Evolutionary conservation across 2,888 invertebrate species (phyloP).

Genomic region (Rhyacophila evoluta): DNA sequence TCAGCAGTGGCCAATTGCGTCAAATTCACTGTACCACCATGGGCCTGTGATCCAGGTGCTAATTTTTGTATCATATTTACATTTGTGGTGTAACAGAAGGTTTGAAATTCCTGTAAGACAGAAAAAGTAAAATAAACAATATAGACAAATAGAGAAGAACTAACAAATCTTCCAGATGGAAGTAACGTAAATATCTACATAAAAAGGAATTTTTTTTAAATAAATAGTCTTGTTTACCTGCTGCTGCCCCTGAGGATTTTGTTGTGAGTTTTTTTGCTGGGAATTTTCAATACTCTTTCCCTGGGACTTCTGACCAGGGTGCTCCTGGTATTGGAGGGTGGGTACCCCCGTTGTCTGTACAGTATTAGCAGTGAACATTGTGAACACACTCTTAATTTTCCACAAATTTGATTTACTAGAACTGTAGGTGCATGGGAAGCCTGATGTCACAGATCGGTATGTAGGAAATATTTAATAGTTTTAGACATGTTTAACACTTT

Average conservation of each 20-base stretch:
- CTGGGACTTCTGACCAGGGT: constrained; percentile 72
- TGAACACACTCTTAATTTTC: constrained; percentile 63
- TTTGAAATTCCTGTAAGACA: constrained; percentile 72
- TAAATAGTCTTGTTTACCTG: constrained; percentile 29
- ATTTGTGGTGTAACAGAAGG: constrained; percentile 77
- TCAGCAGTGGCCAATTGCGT: constrained; percentile 66
- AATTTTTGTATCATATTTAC: constrained; percentile 78
- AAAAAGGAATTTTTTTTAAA: no score
- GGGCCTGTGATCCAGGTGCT: constrained; percentile 65
- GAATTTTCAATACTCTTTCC: constrained; percentile 73
- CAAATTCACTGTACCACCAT: constrained; percentile 74
- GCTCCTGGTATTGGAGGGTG: constrained; percentile 77
- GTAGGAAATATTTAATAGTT: constrained; percentile 41
- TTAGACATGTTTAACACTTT: constrained; percentile 19
- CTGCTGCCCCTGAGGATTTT: constrained; percentile 52
- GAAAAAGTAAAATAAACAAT: no score
- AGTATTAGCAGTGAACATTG: constrained; percentile 73
- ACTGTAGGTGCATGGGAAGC: constrained; percentile 54
- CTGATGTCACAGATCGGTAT: not conserved
- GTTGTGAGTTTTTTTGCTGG: constrained; percentile 72
- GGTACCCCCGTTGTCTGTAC: constrained; percentile 73
- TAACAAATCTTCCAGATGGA: no score
- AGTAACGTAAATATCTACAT: no score
- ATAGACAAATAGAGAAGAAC: no score
- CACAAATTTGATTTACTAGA: constrained; percentile 56